Base-by-base conservation (phyloP, 2,888 invertebrate species). In the Sialis lutaria region DNA sequence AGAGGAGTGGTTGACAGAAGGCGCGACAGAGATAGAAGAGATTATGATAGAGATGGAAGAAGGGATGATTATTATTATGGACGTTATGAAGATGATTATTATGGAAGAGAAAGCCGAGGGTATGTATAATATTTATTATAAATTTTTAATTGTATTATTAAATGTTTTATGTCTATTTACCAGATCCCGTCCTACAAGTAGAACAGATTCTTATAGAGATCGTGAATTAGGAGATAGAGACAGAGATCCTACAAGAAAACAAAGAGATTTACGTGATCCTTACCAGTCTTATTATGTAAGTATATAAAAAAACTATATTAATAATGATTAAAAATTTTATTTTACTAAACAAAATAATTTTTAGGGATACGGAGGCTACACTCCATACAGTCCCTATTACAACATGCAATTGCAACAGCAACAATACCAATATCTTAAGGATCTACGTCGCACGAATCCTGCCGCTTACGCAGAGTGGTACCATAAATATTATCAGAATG, bases 381-480 rank as follows among this genome's bases (percentile, higher is more conserved):
- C 50, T 49, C 60, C 64, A 10, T 73, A 70, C 51, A 76, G 77
- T 62, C 71, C 74, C 48, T 75, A 74, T 66, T 64, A 64, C 60
- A 68, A 70, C 52, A 77, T 76, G 62, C 22, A 22, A 22, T 72
- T 75, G 42, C 69, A 68, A 53, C 65, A 66, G 49, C 65, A 67
- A 51, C 74, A 77, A 59, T 79, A 80, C 64, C 75, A 78, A 58
- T 86, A 85, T 67, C 80, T 82, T 60, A 83, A 84, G 64, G 82
- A 82, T 60, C 68, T 88, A 61, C 75, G 85, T 5, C 72, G 77
- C 49, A 77, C 76, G 42, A 80, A 88, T 72, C 87, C 88, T 22
- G 78, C 79, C 56, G 82, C 81, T 30, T 88, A 88, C 67, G 73
- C 82, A 52, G 79, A 77, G 58, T 76, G 82, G 72, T 88, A 86